These are phyloP conservation scores for Pavo muticus DNA, from an alignment of 2,113 vertebrate species.

Conservation along the genomic window DNA sequence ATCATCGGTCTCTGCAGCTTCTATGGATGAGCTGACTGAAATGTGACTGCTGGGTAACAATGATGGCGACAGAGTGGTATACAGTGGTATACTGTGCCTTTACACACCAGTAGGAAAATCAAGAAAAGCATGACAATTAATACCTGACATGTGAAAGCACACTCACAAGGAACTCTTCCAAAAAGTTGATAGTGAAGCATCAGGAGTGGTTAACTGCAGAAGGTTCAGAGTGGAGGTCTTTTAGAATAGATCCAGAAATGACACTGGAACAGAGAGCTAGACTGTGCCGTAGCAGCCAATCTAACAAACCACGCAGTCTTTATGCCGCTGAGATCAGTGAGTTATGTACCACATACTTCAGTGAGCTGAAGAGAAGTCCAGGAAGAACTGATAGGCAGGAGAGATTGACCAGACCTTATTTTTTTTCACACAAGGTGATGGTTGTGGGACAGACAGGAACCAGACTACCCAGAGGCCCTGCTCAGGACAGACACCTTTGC, in stretches of 20 bases:
- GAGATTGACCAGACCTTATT: neutral
- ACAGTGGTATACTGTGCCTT: neutral
- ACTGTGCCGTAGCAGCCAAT: neutral
- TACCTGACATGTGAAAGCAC: neutral
- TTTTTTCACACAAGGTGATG: neutral
- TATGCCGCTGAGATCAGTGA: neutral
- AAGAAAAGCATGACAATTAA: neutral
- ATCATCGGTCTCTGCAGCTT: neutral
- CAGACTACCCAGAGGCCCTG: neutral
- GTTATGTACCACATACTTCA: neutral
- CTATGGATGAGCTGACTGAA: neutral
- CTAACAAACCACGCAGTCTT: neutral
- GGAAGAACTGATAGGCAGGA: neutral
- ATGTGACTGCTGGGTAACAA: neutral
- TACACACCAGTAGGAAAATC: neutral
- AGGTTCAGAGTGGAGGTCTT: neutral
- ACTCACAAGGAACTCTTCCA: neutral
- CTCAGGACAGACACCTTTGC: neutral
- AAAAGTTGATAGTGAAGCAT: neutral
- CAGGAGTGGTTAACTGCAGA: neutral
- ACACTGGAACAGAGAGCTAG: neutral
- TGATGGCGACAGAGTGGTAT: neutral
- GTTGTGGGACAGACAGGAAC: neutral
- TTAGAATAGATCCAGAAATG: neutral
- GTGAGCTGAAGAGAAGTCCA: neutral